Base-by-base conservation (phyloP, 1,140 invertebrate genomes). In the Drosophila mayri region DNA sequence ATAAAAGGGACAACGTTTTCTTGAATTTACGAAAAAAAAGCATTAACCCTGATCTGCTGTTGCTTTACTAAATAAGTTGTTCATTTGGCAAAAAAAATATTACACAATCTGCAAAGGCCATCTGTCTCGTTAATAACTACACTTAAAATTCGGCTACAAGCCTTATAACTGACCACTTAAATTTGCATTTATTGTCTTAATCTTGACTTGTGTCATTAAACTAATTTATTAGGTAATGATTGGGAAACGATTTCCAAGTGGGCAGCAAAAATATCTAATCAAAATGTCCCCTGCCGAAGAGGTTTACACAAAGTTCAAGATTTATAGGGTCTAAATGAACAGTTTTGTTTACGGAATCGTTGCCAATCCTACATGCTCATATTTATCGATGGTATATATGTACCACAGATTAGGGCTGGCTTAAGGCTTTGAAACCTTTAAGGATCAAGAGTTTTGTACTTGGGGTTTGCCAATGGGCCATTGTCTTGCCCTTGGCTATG, bases 191-290 rank as follows among this genome's bases (percentile, higher is more conserved):
- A 57, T 71, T 16, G 22, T 55, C 22, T 28, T 35, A 43, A 55
- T 66, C 41, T 66, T 72, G 46, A 50, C 54, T 12, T 68, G 22
- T 59, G 68, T 60, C 43, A 46, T 43, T 61, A 25, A 58, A 32
- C 16, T 67, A 59, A 84, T 85, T 84, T 84, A 85, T 65, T 46
- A 47, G 43, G 59, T 22, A 60, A 62, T 65, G 57, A 75, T 54
- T 46, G 60, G 30, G 47, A 22, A 70, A 67, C 66, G 18, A 52
- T 54, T 79, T 59, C 32, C 22, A 37, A 70, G 46, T 60, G 59
- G 59, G 2, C n/a, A 38, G 30, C 35, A 16, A n/a, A 63, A 50
- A 52, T 88, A 79, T 79, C 76, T 88, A 57, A 88, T 88, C 84
- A 64, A 59, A 47, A 60, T 71, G 55, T 22, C 28, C 40, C 14